Evolutionary conservation across 30 jellyfish, hydroid and myxozoan genomes (phyloP), one percentile per base, ranked within the genome.

Genomic region (Hydractinia symbiolongicarpus): DNA sequence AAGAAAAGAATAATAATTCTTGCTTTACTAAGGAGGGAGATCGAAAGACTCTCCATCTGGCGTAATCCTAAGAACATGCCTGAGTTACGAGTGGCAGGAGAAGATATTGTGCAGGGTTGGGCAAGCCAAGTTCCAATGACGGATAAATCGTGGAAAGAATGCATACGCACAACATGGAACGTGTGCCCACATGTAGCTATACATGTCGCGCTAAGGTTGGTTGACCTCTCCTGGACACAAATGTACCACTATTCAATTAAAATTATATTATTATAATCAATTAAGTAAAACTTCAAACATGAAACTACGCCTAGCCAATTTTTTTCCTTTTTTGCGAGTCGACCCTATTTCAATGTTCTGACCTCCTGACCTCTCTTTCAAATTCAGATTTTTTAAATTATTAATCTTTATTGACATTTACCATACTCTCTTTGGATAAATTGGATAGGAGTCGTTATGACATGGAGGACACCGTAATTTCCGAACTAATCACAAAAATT

Each of bases 1-100:
- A 93, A 88, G 84, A 93, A 88, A 71, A 90, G 99, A 2, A 86
- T 83, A 15, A 75, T 93, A 70, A 87, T 93, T 4, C 84, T 87
- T 75, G 95, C 99, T 7, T 78, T 88, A 5, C 79, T 93, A 49
- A 78, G 94, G 50, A 66, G 99, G 66, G 99, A 94, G 72, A 84
- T 94, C 55, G 99, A 94, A 61, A 74, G 97, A 16, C 88, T 94
- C 10, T 81, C 96, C 17, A 90, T 95, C 5, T 94, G 99, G 99
- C 82, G 96, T 13, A 89, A 94, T 72, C 99, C 99, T 10, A 93
- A 88, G 61, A 89, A 66, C 52, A 69, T 60, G 54, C 73, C 91
- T 5, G 95, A 78, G 58, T 66, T 67, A 30, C 82, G 88, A 13
- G 81, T 91, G 15, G 87, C 86, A 10, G 95, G 95, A n/a, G 97